Percentiles rank a stretch among this genome's conserved stretches.
phyloP scores from a whole-genome alignment of 2,113 vertebrate species.

The Eleginops maclovinus region DNA sequence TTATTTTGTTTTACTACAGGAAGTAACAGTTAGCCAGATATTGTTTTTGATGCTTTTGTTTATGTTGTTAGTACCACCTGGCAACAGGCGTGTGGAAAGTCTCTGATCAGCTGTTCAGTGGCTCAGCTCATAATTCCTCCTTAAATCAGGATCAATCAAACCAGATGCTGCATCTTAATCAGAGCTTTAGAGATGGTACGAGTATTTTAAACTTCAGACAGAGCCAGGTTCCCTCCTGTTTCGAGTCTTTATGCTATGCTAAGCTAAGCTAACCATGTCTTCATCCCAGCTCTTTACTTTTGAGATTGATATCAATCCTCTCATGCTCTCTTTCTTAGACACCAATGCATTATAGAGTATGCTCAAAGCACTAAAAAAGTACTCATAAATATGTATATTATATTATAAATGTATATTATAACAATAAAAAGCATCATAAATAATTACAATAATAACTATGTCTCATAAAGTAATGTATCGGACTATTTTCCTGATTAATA shows the following conservation, averaged over 20 bases:
- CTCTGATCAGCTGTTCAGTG: background rate
- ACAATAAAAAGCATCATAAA: too few relatives aligned
- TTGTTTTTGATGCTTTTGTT: background rate
- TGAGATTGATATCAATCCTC: background rate
- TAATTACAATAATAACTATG: too few relatives aligned
- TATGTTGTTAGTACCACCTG: background rate
- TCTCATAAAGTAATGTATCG: too few relatives aligned
- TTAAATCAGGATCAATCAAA: background rate
- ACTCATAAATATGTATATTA: too few relatives aligned
- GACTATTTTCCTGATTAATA: too few relatives aligned
- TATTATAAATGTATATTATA: too few relatives aligned
- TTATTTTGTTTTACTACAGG: too few relatives aligned
- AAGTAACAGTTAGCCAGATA: too few relatives aligned
- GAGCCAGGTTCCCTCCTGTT: background rate
- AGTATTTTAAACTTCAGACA: background rate
- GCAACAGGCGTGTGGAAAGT: background rate
- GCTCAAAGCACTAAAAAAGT: too few relatives aligned
- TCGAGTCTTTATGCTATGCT: background rate
- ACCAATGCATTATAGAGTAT: too few relatives aligned
- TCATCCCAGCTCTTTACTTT: too few relatives aligned
- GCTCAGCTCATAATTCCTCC: background rate
- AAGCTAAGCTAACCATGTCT: background rate
- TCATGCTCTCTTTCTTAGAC: too few relatives aligned
- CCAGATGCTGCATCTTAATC: background rate
- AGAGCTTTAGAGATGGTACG: background rate